Base-by-base conservation (phyloP, 2,888 invertebrate species). In the Himalopsyche anomala region DNA sequence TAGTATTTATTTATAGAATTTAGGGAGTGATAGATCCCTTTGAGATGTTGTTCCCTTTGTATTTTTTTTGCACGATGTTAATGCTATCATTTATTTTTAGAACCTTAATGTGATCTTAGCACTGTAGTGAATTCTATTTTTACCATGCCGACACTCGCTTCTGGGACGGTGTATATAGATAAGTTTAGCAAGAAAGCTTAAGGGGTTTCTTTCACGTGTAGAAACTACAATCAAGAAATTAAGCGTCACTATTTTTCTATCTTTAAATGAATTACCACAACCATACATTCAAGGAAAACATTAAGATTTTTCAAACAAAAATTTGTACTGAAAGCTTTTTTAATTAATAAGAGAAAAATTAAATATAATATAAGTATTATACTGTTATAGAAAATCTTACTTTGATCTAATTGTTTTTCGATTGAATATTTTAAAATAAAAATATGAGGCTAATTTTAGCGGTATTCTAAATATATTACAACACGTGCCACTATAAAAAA, bases 41-140 rank as follows among this genome's bases (percentile, higher is more conserved):
- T 28, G 28, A 28, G 28, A 28, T 28, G 28, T 74, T 74, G 36
- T 19, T 38, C 74, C 74, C 38, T 74, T 36, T 8, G 28, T 74
- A 15, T 74, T 36, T 19, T 28, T 69, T 15, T 74, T 74, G 19
- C 74, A 17, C 74, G 12, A 74, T 36, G 74, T 74, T 74, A 74
- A 38, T 19, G 36, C 36, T 36, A 38, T 36, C 19, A 38, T 36
- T 38, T 74, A 74, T 74, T 38, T 74, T 74, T 36, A 36, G 74
- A 74, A 36, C 51, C 36, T 36, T 38, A 74, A 74, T 74, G 74
- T 12, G 74, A 74, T 74, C 36, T 74, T 28, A 62, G 62, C 28
- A 62, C 62, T 74, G 36, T 36, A 12, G 74, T 15, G 74, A 74
- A 74, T 74, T 74, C 74, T 74, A 74, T 74, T 74, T 74, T 36